A percentile compares a stretch with the other conserved stretches of the same genome.
Conservation (phyloP, 1,140 invertebrate genomes). For the Bradynema listronoti region DNA sequence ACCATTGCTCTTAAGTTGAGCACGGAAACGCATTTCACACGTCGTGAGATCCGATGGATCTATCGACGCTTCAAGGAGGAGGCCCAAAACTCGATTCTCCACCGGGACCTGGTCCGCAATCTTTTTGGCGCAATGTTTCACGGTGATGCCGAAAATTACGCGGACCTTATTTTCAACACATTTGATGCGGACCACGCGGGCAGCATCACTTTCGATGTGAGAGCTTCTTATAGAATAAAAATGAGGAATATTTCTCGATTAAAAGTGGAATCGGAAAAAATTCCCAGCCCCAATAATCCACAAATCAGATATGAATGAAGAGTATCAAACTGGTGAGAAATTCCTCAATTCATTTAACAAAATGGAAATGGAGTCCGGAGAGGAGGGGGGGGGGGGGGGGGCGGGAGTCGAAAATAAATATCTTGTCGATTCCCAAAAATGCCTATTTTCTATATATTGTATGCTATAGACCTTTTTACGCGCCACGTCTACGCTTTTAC, state of each 20-base stretch:
- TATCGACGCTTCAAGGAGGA: conserved; percentile 25
- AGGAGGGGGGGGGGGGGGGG: no score
- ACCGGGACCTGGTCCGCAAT: conserved; percentile 18
- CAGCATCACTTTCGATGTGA: conserved; percentile 27
- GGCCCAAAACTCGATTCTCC: conserved; percentile 20
- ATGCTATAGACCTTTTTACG: no score
- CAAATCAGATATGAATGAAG: no score
- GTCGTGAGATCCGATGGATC: conserved; percentile 25
- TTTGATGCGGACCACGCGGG: conserved; percentile 17
- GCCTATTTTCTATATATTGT: no score
- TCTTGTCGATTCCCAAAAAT: no score
- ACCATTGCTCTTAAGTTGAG: conserved; percentile 12
- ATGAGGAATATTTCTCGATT: no score
- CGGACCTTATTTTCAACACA: conserved; percentile 27
- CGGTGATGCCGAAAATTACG: conserved; percentile 27
- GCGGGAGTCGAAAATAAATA: no score
- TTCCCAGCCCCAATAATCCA: no score
- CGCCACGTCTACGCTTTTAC: conserved; percentile 19
- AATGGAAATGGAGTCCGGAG: no score
- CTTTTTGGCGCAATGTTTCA: conserved; percentile 24
- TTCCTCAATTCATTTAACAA: conserved; percentile 24
- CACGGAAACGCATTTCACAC: conserved; percentile 26
- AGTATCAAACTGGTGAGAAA: conserved; percentile 22
- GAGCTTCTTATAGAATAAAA: no score
- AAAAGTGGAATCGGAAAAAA: no score